phyloP scores from a whole-genome alignment of 2,888 invertebrate species.

The Synergus japonicus region DNA sequence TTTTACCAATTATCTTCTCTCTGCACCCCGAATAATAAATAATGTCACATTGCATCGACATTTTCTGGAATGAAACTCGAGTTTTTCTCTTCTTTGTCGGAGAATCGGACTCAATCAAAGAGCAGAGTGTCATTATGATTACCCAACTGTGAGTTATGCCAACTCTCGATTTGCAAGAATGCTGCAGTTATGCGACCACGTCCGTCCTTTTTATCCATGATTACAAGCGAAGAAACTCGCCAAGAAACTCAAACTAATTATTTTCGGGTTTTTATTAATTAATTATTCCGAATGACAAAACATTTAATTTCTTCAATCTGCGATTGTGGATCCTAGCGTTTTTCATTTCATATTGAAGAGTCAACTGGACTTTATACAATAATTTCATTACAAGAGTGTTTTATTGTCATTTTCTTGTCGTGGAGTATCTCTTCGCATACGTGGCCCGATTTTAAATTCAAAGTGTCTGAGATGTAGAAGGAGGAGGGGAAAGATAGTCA shows the following conservation, averaged over 20 bases:
- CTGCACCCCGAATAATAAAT: conserved; percentile 19
- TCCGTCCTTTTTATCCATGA: not conserved
- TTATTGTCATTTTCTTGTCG: not conserved
- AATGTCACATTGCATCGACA: conserved; percentile 28
- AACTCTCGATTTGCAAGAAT: conserved; percentile 17
- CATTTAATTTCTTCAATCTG: too few species aligned
- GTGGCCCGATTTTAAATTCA: not conserved
- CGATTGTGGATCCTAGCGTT: not conserved
- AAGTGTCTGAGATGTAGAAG: not conserved
- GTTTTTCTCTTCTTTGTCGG: conserved; percentile 19
- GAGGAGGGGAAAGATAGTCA: conserved; percentile 10
- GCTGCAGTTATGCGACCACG: conserved; percentile 1
- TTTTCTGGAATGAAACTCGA: not conserved
- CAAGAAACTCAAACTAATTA: too few species aligned
- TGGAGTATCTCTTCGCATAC: not conserved
- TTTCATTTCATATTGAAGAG: not conserved
- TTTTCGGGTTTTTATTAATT: too few species aligned
- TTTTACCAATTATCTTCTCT: conserved; percentile 37
- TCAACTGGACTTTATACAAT: not conserved
- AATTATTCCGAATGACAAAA: not conserved
- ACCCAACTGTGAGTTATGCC: conserved; percentile 24
- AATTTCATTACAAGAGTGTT: not conserved
- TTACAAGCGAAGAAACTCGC: not conserved
- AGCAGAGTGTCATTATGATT: conserved; percentile 27
- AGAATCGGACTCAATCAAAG: conserved; percentile 25